These are phyloP conservation scores for Parapristionchus giblindavisi DNA, from an alignment of 2,888 invertebrate species.

Conservation along the genomic window DNA sequence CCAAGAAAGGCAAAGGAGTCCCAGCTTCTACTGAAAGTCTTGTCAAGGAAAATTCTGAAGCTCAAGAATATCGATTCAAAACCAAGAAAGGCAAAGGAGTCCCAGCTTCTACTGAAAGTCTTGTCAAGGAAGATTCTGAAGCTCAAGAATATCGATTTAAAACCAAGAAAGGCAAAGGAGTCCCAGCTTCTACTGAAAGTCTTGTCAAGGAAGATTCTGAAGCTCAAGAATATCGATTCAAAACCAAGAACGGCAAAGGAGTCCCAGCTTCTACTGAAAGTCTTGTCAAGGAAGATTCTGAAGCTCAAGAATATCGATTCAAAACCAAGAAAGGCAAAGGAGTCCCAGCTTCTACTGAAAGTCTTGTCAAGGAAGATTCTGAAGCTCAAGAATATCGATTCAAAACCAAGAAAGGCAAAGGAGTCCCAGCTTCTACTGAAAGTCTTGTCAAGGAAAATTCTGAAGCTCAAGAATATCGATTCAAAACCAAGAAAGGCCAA, in stretches of 20 bases:
- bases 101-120: neutral
- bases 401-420: neutral
- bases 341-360: neutral
- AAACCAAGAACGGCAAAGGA: neutral
- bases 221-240: neutral
- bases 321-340: neutral
- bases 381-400: neutral
- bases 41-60: neutral
- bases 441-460: neutral
- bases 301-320: neutral
- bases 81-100: neutral
- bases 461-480: neutral
- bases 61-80: neutral
- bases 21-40: neutral
- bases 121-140: neutral
- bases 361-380: neutral
- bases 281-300: neutral
- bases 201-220: neutral
- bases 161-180: neutral
- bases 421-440: neutral
- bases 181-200: neutral
- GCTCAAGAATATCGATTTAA: neutral
- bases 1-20: neutral
- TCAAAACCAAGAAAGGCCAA: neutral
- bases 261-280: neutral